Evolutionary conservation across 1,140 invertebrate genomes (phyloP).

Genomic region (Formica selysi): DNA sequence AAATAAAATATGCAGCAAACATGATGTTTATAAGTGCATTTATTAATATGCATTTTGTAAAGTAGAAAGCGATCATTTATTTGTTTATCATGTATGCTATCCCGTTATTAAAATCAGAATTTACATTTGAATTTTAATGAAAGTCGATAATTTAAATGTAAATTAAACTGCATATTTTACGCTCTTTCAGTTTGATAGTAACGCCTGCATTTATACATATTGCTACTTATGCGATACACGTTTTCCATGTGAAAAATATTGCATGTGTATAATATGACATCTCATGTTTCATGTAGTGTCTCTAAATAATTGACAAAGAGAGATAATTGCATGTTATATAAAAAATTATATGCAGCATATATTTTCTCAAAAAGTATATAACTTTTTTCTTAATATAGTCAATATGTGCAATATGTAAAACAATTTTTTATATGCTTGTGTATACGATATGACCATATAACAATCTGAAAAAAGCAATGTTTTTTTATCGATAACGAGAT

Average conservation of each 20-base stretch:
- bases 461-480: slow-evolving; percentile 2
- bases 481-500: slow-evolving; percentile 27
- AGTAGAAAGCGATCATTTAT: slow-evolving; percentile 47
- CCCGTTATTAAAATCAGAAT: slow-evolving; percentile 47
- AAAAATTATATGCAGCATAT: background rate
- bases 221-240: background rate
- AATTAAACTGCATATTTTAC: slow-evolving; percentile 61
- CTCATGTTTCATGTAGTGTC: background rate
- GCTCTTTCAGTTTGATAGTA: slow-evolving; percentile 19
- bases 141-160: slow-evolving; percentile 61
- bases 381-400: background rate
- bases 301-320: background rate
- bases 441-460: background rate
- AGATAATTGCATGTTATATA: background rate
- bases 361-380: slow-evolving; percentile 15
- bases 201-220: background rate
- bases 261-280: background rate
- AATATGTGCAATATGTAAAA: background rate
- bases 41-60: slow-evolving; percentile 42
- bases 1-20: background rate
- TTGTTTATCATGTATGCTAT: slow-evolving; percentile 28
- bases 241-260: background rate
- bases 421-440: background rate
- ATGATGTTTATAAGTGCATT: slow-evolving; percentile 40
- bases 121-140: slow-evolving; percentile 59